Conservation (phyloP, 2,888 invertebrate species). For the Leptura quadrifasciata region DNA sequence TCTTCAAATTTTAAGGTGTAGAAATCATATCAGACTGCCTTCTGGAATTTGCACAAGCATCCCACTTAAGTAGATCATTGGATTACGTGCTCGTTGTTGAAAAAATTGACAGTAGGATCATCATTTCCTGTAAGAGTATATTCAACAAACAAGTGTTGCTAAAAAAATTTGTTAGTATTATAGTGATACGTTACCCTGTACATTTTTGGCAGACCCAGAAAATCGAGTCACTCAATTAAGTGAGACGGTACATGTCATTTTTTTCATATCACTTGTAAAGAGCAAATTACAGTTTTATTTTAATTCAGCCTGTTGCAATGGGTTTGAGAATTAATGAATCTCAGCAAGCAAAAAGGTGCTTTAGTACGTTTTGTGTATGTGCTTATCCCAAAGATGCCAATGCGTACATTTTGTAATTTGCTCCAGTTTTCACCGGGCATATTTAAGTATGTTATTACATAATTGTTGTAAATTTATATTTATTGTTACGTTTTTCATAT, state of each 20-base stretch:
- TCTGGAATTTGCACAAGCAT: conserved; percentile 50
- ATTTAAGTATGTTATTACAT: conserved; percentile 24
- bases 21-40: conserved; percentile 68
- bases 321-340: conserved; percentile 10
- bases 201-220: not conserved
- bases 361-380: conserved; percentile 20
- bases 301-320: not conserved
- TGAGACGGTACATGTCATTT: conserved; percentile 34
- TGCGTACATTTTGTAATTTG: conserved; percentile 51
- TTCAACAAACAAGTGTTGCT: not conserved
- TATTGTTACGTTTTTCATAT: conserved; percentile 55
- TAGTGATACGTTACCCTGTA: not conserved
- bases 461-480: conserved; percentile 39
- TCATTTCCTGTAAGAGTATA: not conserved
- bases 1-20: conserved; percentile 62
- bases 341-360: not conserved
- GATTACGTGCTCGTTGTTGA: conserved; percentile 5
- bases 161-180: not conserved
- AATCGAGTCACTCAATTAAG: not conserved
- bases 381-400: conserved; percentile 20
- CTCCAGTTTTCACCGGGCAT: conserved; percentile 28
- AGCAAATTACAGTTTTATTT: conserved; percentile 28
- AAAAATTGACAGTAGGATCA: not conserved
- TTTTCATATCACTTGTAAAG: conserved; percentile 31
- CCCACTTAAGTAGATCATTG: not conserved